phyloP scores from a whole-genome alignment of 2,888 invertebrate species.

The Ametastegia equiseti region DNA sequence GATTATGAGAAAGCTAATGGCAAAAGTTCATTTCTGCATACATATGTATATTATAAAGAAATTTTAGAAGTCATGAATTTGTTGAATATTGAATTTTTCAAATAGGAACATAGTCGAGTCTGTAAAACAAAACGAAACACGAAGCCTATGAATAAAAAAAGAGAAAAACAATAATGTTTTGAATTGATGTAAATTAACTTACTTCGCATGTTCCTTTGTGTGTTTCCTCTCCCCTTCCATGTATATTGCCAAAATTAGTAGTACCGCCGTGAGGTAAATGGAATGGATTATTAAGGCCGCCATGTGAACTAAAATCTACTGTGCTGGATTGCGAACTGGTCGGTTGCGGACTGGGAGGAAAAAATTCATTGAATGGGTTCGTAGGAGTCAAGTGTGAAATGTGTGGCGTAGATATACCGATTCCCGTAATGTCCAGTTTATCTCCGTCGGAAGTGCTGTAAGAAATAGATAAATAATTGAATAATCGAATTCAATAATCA shows the following conservation, averaged over 20 bases:
- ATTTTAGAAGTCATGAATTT: too few species aligned
- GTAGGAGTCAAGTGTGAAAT: constrained; percentile 61
- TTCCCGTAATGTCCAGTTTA: constrained; percentile 61
- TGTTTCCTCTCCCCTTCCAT: constrained; percentile 60
- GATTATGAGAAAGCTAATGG: too few species aligned
- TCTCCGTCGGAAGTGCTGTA: constrained; percentile 64
- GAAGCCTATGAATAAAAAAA: not conserved
- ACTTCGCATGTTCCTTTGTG: constrained; percentile 71
- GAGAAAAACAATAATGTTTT: not conserved
- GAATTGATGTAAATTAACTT: not conserved
- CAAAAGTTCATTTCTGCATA: too few species aligned
- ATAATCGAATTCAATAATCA: not conserved
- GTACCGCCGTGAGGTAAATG: constrained; percentile 58
- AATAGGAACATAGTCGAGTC: too few species aligned
- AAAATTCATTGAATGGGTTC: constrained; percentile 60
- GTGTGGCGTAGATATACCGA: constrained; percentile 64
- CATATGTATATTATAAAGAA: too few species aligned
- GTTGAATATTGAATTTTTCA: too few species aligned
- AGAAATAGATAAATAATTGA: constrained; percentile 4
- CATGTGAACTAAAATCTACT: constrained; percentile 62
- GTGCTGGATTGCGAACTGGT: constrained; percentile 66
- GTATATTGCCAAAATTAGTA: constrained; percentile 56
- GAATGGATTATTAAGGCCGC: constrained; percentile 69
- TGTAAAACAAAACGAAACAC: not conserved
- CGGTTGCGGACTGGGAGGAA: constrained; percentile 63